Base-by-base conservation (phyloP, 2,113 vertebrate genomes). In the Oncorhynchus gorbuscha region DNA sequence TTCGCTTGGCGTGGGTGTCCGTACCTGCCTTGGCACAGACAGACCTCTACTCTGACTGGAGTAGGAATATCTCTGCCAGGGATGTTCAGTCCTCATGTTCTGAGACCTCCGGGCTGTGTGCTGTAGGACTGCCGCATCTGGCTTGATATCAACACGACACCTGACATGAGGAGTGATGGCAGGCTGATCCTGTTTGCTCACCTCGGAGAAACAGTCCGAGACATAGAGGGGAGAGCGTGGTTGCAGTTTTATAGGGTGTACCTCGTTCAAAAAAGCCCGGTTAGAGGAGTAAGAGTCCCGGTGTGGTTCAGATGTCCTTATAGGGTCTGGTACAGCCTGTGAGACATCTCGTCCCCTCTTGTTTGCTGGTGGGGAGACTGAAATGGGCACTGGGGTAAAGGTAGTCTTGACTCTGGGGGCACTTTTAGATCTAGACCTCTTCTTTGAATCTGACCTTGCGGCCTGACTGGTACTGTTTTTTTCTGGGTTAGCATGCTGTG, bases 211-310 rank as follows among this genome's bases (percentile, higher is more conserved):
- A 90, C 95, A 96, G 84, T 95, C 95, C 5, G 91, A 90, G 28
- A 97, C 93, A 67, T 95, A 97, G 8, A 99, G 93, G 0, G 97
- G 96, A 0, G 96, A 91, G 49, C 97, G 95, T 0, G 96, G 96
- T 88, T 99, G 97, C 71, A 99, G 92, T 85, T 99, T 99, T 88
- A 96, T 97, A 35, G 97, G 97, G 70, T 99, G 97, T 28, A 99
- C 95, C 78, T 99, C 97, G 3, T 97, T 97, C 75, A 97, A 93
- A 74, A 96, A 91, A 0, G 90, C 91, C 74, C 94, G 93, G 83
- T 92, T 93, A 0, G 95, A 89, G 0, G 90, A 83, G 18, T 93
- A 81, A 2, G 83, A 61, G 35, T 97, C 96, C 7, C 92, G 85
- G 49, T 84, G 83, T 67, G 85, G 89, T 67, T 96, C 96, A 0